Evolutionary conservation across 2,113 vertebrate species (phyloP), one percentile per base, ranked within the genome.

Genomic region (Nestor notabilis): DNA sequence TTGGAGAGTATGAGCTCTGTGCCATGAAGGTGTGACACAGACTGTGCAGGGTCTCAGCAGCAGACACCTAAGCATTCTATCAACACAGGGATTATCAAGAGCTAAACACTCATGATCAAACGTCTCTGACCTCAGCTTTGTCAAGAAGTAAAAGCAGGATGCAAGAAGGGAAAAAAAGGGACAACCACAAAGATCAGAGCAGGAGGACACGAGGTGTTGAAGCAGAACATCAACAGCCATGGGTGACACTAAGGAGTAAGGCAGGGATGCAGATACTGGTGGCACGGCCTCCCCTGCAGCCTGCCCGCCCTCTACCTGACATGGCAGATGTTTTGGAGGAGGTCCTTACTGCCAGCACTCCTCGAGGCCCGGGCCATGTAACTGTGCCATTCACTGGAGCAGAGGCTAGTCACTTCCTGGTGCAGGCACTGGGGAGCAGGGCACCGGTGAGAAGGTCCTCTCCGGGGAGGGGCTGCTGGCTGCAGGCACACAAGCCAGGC

Each of bases 291-390:
- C 23, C 5, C 15, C n/a, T 1, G 0, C 19, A 43, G 46, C 27
- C 16, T 29, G n/a, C 46, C 41, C 53, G 19, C 3, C 0, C n/a
- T 24, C 10, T 1, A 4, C 2, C 0, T 11, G 31, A 44, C 3
- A 9, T 29, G 35, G 70, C 61, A 43, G 33, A 21, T 0, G 1
- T 4, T 12, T 35, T 31, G 50, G 31, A 37, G 68, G 28, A 56
- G 25, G n/a, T 49, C 33, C 35, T 31, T 49, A 47, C 61, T 55
- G 58, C 83, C 65, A 47, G 68, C 44, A 53, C 64, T 64, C 46
- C 70, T 63, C 1, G 2, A 74, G 50, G 25, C 41, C 1, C 1
- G 4, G 16, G 19, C 46, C 20, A 1, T 8, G 28, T 14, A 41
- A 77, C 25, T 1, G 11, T 31, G 43, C 82, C 33, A 7, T 64